Evolutionary conservation across 2,888 invertebrate genomes (phyloP), one percentile per base, ranked within the genome.

Genomic region (Morpho deidamia): DNA sequence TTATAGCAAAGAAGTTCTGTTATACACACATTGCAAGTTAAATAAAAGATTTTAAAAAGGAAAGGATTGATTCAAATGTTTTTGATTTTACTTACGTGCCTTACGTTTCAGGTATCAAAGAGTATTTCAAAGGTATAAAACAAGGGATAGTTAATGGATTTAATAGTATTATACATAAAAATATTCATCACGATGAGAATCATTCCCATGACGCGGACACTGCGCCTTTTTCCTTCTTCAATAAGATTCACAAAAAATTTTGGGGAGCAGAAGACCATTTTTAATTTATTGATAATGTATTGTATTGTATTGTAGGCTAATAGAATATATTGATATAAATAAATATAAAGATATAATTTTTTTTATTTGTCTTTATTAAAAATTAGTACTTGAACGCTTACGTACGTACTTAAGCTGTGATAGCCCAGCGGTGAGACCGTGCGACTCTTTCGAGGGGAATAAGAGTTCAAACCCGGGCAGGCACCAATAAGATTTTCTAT

Each of bases 121-220:
- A 72, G 1, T 76, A 72, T 58, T 58, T 81, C 0, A 38, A 63
- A 34, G 64, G 63, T 38, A 44, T 80, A 1, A 72, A 73, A 41
- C 70, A 61, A 51, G 70, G 71, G 2, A 59, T 81, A 0, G 56
- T 71, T 0, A 68, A 72, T 52, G 68, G 75, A 7, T 56, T 82
- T 7, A 67, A 72, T 7, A 70, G 51, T 11, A 59, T 72, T n/a
- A 67, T 79, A 34, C 62, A 67, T 50, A 69, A 62, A 33, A 53
- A 68, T 11, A 62, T 67, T n/a, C 47, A 56, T 42, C 33, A 11
- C 8, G 43, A 52, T 10, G 45, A 54, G 8, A 48, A 58, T 11
- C 39, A 59, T 37, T 43, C 56, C 8, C 60, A 62, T 7, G 62
- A 65, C 46, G 44, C 56, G 34, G 34, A 62, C 0, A 51, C 52